A percentile compares a stretch with the other conserved stretches of the same genome.
Conservation (phyloP, 2,797 vertebrate genomes). For the Trachops cirrhosus region DNA sequence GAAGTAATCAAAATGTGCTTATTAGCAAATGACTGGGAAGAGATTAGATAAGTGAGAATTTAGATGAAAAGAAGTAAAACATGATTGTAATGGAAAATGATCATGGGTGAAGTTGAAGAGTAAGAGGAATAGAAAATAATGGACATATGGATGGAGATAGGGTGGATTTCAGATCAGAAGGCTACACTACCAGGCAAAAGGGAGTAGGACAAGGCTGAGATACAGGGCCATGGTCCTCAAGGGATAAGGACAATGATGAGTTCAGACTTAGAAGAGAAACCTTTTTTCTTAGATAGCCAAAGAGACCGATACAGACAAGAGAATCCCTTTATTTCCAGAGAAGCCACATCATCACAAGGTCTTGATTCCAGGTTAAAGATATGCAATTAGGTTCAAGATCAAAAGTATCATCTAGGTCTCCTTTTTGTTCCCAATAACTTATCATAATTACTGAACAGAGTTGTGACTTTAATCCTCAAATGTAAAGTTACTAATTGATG, state of each 20-base stretch:
- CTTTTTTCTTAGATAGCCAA: not conserved
- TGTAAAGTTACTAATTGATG: not conserved
- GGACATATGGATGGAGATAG: not conserved
- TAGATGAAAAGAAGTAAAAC: not conserved
- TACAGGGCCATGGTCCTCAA: not conserved
- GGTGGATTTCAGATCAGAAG: slow-evolving; percentile 13
- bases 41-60: not conserved
- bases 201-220: not conserved
- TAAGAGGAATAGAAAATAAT: not conserved
- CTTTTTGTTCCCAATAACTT: not conserved
- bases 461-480: slow-evolving; percentile 24
- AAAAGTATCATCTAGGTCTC: not conserved
- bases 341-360: not conserved
- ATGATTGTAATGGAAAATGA: not conserved
- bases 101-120: not conserved
- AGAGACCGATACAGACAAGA: not conserved
- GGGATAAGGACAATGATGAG: not conserved
- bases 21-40: slow-evolving; percentile 33
- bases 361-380: not conserved
- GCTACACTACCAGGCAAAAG: not conserved
- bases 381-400: not conserved
- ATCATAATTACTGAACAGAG: not conserved
- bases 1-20: slow-evolving; percentile 31
- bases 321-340: slow-evolving; percentile 10
- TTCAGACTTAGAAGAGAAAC: not conserved